A percentile compares a stretch with the other conserved stretches of the same genome.
Conservation (phyloP, 2,888 invertebrate genomes). For the Rhingia campestris region DNA sequence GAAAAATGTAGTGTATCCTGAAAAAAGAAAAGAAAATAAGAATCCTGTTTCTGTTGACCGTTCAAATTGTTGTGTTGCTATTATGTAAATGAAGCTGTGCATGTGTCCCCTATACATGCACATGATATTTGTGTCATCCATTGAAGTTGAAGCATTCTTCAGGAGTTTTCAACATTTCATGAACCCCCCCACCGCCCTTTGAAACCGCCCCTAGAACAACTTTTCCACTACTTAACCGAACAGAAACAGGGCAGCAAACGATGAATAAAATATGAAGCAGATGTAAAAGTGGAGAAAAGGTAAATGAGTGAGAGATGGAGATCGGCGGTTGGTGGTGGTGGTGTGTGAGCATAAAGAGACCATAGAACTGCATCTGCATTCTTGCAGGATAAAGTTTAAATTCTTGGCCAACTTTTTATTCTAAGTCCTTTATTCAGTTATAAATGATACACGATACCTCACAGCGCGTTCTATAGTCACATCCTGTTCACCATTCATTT, state of each 20-base stretch:
- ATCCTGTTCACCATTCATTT: slow-evolving; percentile 24
- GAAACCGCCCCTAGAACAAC: background rate
- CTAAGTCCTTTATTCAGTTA: slow-evolving; percentile 48
- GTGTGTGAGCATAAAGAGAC: background rate
- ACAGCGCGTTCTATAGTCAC: slow-evolving; percentile 5
- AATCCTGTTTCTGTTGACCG: slow-evolving; percentile 40
- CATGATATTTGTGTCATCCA: slow-evolving; percentile 45
- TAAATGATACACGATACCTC: slow-evolving; percentile 36
- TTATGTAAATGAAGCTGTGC: slow-evolving; percentile 57
- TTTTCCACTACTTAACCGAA: slow-evolving; percentile 27
- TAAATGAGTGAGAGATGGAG: background rate
- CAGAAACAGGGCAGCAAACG: slow-evolving; percentile 13
- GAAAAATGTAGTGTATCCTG: slow-evolving; percentile 43
- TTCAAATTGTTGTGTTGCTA: slow-evolving; percentile 44
- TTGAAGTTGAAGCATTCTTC: slow-evolving; percentile 53
- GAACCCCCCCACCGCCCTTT: slow-evolving; percentile 14
- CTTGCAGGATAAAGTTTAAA: slow-evolving; percentile 45
- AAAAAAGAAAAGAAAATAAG: slow-evolving; percentile 7
- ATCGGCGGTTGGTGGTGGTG: no score
- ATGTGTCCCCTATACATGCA: background rate
- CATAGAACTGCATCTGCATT: slow-evolving; percentile 37
- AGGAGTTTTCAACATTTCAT: slow-evolving; percentile 47
- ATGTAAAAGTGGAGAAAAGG: background rate
- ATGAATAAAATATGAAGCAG: slow-evolving; percentile 42
- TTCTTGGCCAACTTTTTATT: slow-evolving; percentile 53